These are phyloP conservation scores for Ceryle rudis DNA, from an alignment of 2,797 vertebrate genomes.

Conservation along the genomic window DNA sequence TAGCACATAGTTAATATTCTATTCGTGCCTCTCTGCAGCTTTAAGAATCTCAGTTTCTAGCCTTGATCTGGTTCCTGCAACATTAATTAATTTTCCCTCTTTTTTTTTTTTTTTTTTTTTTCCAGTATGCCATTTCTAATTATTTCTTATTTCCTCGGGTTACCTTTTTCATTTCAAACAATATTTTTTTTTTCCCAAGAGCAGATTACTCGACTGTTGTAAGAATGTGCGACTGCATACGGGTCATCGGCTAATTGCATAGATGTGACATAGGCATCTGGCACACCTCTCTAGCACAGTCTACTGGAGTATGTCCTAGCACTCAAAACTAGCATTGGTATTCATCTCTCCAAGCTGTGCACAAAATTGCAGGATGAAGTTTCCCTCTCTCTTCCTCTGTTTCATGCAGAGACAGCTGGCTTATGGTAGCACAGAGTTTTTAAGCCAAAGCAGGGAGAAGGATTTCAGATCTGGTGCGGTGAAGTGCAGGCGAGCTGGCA, in stretches of 20 bases:
- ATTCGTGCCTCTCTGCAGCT: not conserved
- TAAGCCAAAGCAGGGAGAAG: not conserved
- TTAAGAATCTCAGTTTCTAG: not conserved
- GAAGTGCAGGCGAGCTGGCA: not conserved
- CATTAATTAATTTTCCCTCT: not conserved
- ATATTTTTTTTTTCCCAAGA: not conserved
- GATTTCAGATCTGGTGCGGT: not conserved
- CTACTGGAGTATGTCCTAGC: accelerated
- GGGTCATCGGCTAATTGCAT: not conserved
- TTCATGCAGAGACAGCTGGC: not conserved
- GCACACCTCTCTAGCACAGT: not conserved
- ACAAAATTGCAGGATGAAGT: not conserved
- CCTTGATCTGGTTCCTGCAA: not conserved
- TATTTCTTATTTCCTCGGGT: not conserved
- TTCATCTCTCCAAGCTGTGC: not conserved
- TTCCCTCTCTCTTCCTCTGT: not conserved
- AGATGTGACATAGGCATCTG: not conserved
- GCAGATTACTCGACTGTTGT: not conserved
- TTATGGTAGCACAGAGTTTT: not conserved
- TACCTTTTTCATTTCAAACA: not conserved
- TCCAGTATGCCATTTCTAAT: not conserved
- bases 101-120: too few relatives aligned
- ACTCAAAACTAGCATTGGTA: accelerated
- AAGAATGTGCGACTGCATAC: not conserved
- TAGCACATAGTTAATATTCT: not conserved